Base-by-base conservation (phyloP, 2,888 invertebrate genomes). In the Drosophila demipolita region DNA sequence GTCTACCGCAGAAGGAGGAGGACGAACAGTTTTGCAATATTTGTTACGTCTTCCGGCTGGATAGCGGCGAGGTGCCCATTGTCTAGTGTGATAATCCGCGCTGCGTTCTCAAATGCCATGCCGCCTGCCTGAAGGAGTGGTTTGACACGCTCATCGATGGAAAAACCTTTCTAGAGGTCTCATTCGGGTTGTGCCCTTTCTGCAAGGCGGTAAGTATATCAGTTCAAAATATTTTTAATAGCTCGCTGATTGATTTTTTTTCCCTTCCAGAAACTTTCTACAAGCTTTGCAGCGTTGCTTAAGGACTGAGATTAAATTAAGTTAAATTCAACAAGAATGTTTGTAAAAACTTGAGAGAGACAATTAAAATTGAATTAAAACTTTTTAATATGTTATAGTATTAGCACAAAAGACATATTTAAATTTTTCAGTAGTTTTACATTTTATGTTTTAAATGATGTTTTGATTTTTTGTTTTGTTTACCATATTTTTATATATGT, bases 161-260 rank as follows among this genome's bases (percentile, higher is more conserved):
- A 0, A 93, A 91, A 75, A 90, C 88, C 3, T 93, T 92, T 78
- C 65, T 93, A 29, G 87, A 91, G 29, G 92, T 93, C 1, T 82
- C 92, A 3, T 91, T 93, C 54, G 93, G 93, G 0, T 54, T 79
- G 3, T 93, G 93, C 55, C 93, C 93, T 1, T 92, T 90, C 69
- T 93, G 93, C 72, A 93, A 93, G 83, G 88, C 91, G 65, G 93
- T 93, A 73, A 80, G 80, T 69, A 15, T 17, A n/a, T 26, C 33
- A 3, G 1, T 1, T 15, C 20, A 4, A 9, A n/a, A 26, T 26
- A n/a, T 36, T 0, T 40, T 4, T 1, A 3, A 26, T 35, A 29
- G 11, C 4, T 17, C 7, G 2, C 9, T 61, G 49, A 66, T 23
- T 7, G 15, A 15, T 26, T 12, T 29, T 0, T 32, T 48, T 66